phyloP scores from a whole-genome alignment of 2,113 vertebrate genomes.

The Mellivora capensis region DNA sequence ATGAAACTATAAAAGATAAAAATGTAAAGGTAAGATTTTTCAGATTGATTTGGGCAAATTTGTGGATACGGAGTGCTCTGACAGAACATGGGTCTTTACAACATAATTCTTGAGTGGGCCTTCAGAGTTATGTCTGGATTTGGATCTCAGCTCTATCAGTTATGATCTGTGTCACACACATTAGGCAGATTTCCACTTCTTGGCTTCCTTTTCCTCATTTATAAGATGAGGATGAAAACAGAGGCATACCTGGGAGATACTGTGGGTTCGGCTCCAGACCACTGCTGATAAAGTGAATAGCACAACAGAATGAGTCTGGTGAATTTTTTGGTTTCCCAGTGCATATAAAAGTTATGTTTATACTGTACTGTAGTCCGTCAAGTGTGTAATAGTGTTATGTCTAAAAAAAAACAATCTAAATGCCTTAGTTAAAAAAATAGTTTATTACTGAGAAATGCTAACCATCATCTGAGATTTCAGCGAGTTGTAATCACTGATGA shows the following conservation, averaged over 20 bases:
- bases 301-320: neutral
- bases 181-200: neutral
- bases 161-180: neutral
- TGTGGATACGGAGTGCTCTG: neutral
- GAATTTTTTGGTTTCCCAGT: neutral
- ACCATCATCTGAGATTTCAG: neutral
- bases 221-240: neutral
- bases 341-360: neutral
- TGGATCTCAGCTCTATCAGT: neutral
- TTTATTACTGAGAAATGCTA: neutral
- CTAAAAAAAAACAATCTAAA: neutral
- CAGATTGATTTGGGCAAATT: neutral
- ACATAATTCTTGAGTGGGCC: neutral
- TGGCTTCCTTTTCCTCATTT: neutral
- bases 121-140: neutral
- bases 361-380: neutral
- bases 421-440: neutral
- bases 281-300: neutral
- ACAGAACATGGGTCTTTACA: neutral
- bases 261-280: neutral
- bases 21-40: conserved; percentile 84
- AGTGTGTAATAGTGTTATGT: neutral
- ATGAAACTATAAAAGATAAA: conserved; percentile 84
- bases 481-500: neutral
- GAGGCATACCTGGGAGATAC: neutral